Conservation (phyloP, 2,797 vertebrate species). For the Tapera naevia region DNA sequence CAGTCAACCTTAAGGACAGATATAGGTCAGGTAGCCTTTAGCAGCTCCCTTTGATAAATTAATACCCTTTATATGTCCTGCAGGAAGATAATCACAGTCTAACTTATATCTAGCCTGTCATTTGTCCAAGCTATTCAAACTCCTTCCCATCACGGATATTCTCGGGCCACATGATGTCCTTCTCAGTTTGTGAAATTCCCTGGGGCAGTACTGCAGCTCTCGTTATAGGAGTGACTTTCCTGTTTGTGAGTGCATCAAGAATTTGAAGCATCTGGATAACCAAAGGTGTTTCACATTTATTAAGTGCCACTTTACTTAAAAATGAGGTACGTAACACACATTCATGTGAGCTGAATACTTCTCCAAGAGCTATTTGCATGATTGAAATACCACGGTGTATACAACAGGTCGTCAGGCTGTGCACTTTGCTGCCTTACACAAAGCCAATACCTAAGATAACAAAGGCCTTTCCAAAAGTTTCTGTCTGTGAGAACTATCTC, state of each 20-base stretch:
- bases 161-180: neutral
- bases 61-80: neutral
- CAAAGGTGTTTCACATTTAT: conserved; percentile 28
- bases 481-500: neutral
- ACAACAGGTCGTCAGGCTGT: neutral
- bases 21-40: neutral
- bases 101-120: neutral
- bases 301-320: conserved; percentile 21
- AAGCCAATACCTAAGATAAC: neutral
- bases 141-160: conserved; percentile 13
- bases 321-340: neutral
- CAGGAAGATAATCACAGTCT: conserved; percentile 28
- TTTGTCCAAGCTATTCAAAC: conserved; percentile 12
- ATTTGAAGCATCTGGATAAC: conserved; percentile 20
- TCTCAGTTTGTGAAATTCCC: neutral
- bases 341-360: neutral
- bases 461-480: neutral
- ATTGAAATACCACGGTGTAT: neutral
- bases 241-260: conserved; percentile 22
- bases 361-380: neutral
- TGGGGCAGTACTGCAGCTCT: neutral
- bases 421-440: neutral
- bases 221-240: neutral
- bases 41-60: conserved; percentile 29
- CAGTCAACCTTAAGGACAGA: neutral